Evolutionary conservation across 2,113 vertebrate species (phyloP), one percentile per base, ranked within the genome.

Genomic region (Prionailurus bengalensis): DNA sequence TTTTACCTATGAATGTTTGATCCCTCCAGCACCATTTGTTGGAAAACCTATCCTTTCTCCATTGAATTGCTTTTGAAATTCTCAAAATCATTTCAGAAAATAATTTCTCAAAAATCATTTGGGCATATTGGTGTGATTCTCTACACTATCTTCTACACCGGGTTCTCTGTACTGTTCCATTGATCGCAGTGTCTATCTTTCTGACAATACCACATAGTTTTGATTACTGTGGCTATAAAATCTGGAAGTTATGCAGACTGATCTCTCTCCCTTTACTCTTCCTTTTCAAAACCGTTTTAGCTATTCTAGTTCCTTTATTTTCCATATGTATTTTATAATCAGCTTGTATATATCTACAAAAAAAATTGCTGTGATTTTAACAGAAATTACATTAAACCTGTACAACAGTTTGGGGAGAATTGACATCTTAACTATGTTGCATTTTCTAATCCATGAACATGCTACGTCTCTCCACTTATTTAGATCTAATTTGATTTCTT

Each of bases 61-160:
- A 61, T 1, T 90, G 19, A 65, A 25, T 31, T 45, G 25, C 74
- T 85, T 91, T 93, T 93, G 9, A 12, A 88, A 17, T 94, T 88
- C 76, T 87, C 88, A 82, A 94, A 91, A 76, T 39, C 58, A 63
- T 13, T 45, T 92, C 71, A 84, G 65, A 96, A 94, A 83, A 48
- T 61, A 82, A 68, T 58, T 82, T 92, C 15, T 42, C 65, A 84
- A 36, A 86, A 81, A 17, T 58, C 7, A 80, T 23, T 65, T 76
- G 45, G 16, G 27, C 21, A 74, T 23, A 29, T 36, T 58, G 48
- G 76, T 88, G 45, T 31, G 36, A 27, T 91, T 71, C 65, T 51
- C 63, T 70, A 70, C 8, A 39, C 82, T 79, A 17, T 70, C 36
- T 81, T 88, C 27, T 19, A 25, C 4, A 31, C 68, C 61, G 15